Evolutionary conservation across 1,140 invertebrate genomes (phyloP), one percentile per base, ranked within the genome.

Genomic region (Cydia amplana): DNA sequence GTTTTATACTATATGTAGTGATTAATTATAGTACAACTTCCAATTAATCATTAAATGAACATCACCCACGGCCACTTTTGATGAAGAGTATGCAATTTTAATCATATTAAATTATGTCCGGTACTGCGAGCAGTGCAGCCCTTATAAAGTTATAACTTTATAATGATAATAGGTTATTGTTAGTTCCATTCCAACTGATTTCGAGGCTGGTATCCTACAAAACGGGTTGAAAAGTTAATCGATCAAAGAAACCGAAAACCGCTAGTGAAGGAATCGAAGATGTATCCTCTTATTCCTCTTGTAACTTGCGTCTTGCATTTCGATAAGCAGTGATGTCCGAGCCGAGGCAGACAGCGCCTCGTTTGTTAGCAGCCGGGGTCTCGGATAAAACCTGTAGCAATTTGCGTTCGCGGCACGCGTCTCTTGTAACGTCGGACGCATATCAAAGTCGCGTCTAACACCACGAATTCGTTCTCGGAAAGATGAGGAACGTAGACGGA

Each of bases 391-490:
- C 82, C 78, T 83, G 78, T 82, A 84, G 76, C 81, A 86, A 87
- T 91, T 89, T 87, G 85, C 70, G 84, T 86, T 87, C 88, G 77
- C 74, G 73, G 80, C 87, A 90, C 88, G 85, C 81, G 80, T 75
- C 75, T 74, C 75, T 81, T 79, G 83, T 80, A 82, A 78, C 80
- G 74, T 75, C 84, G 74, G 76, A 79, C 60, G 82, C 77, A 83
- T 84, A 83, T 81, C 74, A 79, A 51, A 85, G 80, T 82, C 81
- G 78, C 78, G 51, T 85, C 83, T 81, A 75, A 80, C 83, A 84
- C 81, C 76, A 79, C 79, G 73, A 83, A 82, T 85, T 79, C 82
- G 78, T 89, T 86, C 84, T 84, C 74, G 78, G 85, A 87, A 86
- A 84, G 75, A 77, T 78, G 74, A 82, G 73, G 75, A 72, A 75